These are phyloP conservation scores for Ypsolopha sequella DNA, from an alignment of 2,888 invertebrate genomes.

Conservation along the genomic window DNA sequence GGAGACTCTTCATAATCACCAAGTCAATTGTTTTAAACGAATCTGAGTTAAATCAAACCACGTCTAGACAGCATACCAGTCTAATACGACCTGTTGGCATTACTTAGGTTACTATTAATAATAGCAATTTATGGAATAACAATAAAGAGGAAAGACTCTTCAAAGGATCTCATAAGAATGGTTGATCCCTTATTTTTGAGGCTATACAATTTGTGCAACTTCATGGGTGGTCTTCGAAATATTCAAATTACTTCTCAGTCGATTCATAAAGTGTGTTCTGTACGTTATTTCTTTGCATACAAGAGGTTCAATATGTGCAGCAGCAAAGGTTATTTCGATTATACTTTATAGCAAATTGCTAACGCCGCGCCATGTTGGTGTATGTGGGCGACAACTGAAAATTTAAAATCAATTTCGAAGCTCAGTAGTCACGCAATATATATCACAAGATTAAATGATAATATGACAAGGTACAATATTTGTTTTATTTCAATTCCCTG, in stretches of 20 bases:
- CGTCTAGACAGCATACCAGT: conserved; percentile 51
- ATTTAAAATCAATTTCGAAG: no score
- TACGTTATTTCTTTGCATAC: conserved; percentile 1
- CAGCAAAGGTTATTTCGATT: no score
- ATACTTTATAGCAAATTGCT: no score
- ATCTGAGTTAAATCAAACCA: conserved; percentile 42
- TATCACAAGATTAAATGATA: no score
- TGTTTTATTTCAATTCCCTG: no score
- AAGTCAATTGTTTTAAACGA: conserved; percentile 7
- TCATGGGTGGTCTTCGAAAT: conserved; percentile 3
- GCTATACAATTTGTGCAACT: background rate
- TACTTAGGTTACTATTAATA: conserved; percentile 29
- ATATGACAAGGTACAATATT: no score
- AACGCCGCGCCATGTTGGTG: no score
- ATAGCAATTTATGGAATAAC: conserved; percentile 8
- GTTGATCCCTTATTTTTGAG: background rate
- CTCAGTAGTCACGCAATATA: no score
- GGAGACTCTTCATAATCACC: conserved; percentile 45
- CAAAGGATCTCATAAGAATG: background rate
- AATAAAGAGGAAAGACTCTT: background rate
- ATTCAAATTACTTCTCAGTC: background rate
- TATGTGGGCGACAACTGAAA: no score
- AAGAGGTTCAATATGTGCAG: background rate
- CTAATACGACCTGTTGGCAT: conserved; percentile 32
- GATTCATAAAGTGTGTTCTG: background rate